Evolutionary conservation across 2,888 invertebrate genomes (phyloP).

Genomic region (Prenolepis imparis): DNA sequence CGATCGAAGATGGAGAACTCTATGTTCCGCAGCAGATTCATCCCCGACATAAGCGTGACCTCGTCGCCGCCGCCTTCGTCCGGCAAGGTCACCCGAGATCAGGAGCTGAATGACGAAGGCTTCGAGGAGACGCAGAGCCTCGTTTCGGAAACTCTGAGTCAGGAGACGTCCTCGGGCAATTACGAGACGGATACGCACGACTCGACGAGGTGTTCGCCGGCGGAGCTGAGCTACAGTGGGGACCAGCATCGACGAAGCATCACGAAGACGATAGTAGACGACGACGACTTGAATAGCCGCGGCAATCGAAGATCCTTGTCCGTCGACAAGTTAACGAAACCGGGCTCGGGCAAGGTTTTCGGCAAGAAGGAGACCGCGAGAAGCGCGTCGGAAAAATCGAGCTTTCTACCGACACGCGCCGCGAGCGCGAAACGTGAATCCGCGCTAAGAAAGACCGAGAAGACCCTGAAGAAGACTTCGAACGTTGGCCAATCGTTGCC

Average conservation of each 20-base stretch:
- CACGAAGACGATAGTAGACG: not conserved
- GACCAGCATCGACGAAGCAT: not conserved
- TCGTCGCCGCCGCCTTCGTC: conserved; percentile 81
- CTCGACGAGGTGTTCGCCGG: conserved; percentile 84
- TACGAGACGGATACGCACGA: conserved; percentile 89
- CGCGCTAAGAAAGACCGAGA: conserved; percentile 60
- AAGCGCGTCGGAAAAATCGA: conserved; percentile 74
- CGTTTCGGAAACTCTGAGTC: conserved; percentile 94
- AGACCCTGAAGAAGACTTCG: conserved; percentile 63
- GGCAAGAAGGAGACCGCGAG: conserved; percentile 58
- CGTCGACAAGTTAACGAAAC: conserved; percentile 28
- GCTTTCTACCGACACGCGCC: conserved; percentile 82
- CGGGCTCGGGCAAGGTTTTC: conserved; percentile 37
- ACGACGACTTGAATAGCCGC: not conserved
- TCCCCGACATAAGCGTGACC: conserved; percentile 87
- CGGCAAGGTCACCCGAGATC: conserved; percentile 86
- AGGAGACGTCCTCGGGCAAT: conserved; percentile 93
- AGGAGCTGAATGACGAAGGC: conserved; percentile 95
- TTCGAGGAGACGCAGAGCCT: conserved; percentile 96
- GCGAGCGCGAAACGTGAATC: conserved; percentile 75
- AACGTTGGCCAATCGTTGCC: not conserved
- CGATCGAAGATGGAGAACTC: conserved; percentile 28
- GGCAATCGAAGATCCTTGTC: not conserved
- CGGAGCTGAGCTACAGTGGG: conserved; percentile 75
- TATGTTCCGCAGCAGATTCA: conserved; percentile 79